Evolutionary conservation across 2,888 invertebrate genomes (phyloP), one percentile per base, ranked within the genome.

Genomic region (Perdita meconis): DNA sequence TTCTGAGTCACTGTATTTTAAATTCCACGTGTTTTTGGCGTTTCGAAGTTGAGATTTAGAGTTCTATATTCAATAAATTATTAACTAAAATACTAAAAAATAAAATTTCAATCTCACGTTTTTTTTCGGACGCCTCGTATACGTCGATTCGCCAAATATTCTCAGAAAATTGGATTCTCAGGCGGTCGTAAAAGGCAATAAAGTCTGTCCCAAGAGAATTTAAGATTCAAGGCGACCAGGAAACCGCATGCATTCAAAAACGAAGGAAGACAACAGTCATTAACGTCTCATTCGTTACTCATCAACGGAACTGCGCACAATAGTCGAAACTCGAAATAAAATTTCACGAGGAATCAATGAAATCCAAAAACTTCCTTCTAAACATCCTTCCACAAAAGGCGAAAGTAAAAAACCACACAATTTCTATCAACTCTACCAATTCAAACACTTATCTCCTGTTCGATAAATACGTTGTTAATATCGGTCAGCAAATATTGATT

Each of bases 191-290:
- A 83, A 83, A 82, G 85, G 73, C 72, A 74, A 77, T 75, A 76
- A 78, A 76, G 59, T 59, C 65, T 53, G 50, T 78, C 26, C 50
- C 61, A 65, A 61, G 78, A 73, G 68, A 67, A 65, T 77, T 80
- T 76, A 80, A 74, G 60, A 81, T 78, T 88, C 88, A 90, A 89
- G 89, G 89, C 84, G 83, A 89, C 74, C 89, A 78, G 88, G 88
- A 88, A 89, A 85, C 76, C 56, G 51, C 63, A 50, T 44, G 56
- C 40, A 30, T 38, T 36, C 50, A 78, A 70, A 63, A 51, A 47
- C 70, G 59, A 71, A 63, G 60, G 60, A 64, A 42, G 65, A 67
- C 66, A 53, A 42, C 38, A 56, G 59, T 65, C 67, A 73, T 81
- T 78, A 78, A 78, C 80, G 73, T 65, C 59, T 22, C 12, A 10